phyloP scores from a whole-genome alignment of 2,888 invertebrate species.

The Autographa pulchrina region DNA sequence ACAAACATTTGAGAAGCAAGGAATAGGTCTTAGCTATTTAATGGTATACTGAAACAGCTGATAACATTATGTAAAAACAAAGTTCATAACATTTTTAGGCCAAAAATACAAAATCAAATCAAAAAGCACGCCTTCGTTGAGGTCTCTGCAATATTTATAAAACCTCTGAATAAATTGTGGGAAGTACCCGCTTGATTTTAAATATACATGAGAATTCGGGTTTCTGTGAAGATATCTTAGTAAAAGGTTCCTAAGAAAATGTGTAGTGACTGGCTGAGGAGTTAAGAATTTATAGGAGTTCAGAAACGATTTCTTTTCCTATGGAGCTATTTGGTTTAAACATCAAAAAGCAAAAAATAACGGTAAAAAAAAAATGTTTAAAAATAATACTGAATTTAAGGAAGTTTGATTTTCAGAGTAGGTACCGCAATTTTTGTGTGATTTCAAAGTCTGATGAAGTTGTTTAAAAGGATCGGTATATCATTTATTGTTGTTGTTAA shows the following conservation, averaged over 20 bases:
- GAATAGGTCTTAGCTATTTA: too few species aligned
- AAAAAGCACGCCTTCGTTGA: background rate
- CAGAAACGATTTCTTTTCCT: background rate
- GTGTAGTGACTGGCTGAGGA: background rate
- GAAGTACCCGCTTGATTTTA: background rate
- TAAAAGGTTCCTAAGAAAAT: background rate
- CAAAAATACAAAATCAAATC: conserved; percentile 1
- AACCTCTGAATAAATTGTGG: conserved; percentile 2
- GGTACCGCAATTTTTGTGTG: too few species aligned
- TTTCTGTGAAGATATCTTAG: background rate
- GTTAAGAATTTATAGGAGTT: background rate
- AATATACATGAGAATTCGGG: conserved; percentile 1
- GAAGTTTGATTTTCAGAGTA: too few species aligned
- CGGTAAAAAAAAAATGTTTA: too few species aligned
- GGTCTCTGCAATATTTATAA: background rate
- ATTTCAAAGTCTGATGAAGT: too few species aligned
- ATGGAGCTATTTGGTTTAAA: background rate
- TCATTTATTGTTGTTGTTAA: too few species aligned
- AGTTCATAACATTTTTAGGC: background rate
- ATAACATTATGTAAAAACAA: background rate
- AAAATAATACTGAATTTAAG: too few species aligned
- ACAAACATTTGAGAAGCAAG: too few species aligned
- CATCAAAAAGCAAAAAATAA: background rate
- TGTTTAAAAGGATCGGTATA: background rate
- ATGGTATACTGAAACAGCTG: background rate